Evolutionary conservation across 2,888 invertebrate genomes (phyloP).

Genomic region (Sphecodes monilicornis): DNA sequence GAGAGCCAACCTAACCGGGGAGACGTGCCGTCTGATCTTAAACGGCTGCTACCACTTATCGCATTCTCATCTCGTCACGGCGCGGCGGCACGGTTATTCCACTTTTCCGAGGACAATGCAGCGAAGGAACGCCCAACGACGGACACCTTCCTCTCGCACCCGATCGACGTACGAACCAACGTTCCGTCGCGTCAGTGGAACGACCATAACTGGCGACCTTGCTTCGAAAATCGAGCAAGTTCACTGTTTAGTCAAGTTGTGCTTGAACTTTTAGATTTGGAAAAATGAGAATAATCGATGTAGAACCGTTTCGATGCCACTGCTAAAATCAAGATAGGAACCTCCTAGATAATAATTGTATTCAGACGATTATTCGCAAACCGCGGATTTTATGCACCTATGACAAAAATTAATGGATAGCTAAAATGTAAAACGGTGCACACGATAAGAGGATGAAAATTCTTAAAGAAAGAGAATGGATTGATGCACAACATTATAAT

Average conservation of each 20-base stretch:
- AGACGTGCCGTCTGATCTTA: constrained; percentile 54
- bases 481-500: neutral
- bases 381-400: no score
- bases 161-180: neutral
- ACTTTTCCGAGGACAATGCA: constrained; percentile 32
- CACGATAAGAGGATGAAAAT: no score
- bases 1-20: neutral
- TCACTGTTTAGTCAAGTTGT: neutral
- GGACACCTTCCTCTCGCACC: neutral
- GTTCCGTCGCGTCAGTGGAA: neutral
- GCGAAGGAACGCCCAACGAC: neutral
- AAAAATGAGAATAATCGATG: neutral
- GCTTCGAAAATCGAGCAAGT: no score
- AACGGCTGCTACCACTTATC: constrained; percentile 54
- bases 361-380: neutral
- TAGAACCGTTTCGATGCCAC: neutral
- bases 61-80: constrained; percentile 41
- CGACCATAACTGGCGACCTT: neutral
- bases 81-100: constrained; percentile 37
- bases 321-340: no score
- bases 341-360: no score
- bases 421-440: neutral
- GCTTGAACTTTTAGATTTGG: neutral
- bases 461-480: no score
- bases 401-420: no score